These are phyloP conservation scores for Agrypnus murinus DNA, from an alignment of 2,888 invertebrate genomes.

Conservation along the genomic window DNA sequence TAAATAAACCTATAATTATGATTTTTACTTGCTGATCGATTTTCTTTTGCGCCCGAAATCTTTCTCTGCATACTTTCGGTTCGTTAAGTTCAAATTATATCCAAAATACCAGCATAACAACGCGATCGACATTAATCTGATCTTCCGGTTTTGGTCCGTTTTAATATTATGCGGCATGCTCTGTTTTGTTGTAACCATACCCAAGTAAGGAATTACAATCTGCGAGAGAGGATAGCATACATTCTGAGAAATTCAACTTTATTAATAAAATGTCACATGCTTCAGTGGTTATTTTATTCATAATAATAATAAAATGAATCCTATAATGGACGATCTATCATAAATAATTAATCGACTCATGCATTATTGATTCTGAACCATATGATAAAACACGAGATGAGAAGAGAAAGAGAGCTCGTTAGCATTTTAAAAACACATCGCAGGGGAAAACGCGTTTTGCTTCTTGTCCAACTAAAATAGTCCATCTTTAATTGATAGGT, in stretches of 20 bases:
- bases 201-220: conserved; percentile 11
- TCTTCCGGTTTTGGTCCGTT: not conserved
- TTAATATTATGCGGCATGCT: conserved; percentile 1
- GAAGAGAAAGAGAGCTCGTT: conserved; percentile 54
- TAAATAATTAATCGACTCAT: conserved; percentile 70
- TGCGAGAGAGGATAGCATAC: not conserved
- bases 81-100: too few species aligned
- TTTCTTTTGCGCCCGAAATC: too few species aligned
- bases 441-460: conserved; percentile 55
- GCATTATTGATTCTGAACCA: conserved; percentile 69
- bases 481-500: conserved; percentile 64
- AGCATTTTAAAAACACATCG: conserved; percentile 62
- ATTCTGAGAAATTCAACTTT: conserved; percentile 35
- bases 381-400: conserved; percentile 62
- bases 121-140: too few species aligned
- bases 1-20: too few species aligned
- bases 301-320: conserved; percentile 59
- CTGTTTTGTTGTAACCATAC: conserved; percentile 12
- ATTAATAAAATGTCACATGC: conserved; percentile 31
- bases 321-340: conserved; percentile 68
- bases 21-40: too few species aligned
- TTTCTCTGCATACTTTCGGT: too few species aligned
- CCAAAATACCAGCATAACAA: too few species aligned
- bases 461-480: conserved; percentile 62
- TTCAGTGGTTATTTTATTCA: conserved; percentile 15